phyloP scores from a whole-genome alignment of 2,113 vertebrate species.

The Chauna torquata region DNA sequence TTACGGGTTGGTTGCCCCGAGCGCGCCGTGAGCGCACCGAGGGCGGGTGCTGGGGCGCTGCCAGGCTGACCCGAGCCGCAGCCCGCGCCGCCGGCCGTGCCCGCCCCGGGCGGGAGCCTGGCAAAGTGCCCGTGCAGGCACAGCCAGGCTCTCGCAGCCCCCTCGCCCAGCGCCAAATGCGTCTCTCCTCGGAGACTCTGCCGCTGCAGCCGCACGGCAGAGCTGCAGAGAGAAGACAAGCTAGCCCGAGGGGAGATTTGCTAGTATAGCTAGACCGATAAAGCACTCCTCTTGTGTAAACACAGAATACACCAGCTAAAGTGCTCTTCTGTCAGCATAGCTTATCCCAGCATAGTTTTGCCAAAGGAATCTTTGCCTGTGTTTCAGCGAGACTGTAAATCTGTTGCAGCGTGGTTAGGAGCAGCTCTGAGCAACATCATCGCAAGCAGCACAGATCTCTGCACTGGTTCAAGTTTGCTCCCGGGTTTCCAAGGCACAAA shows the following conservation, averaged over 20 bases:
- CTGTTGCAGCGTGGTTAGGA: not conserved
- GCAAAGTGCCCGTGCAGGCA: rapidly evolving
- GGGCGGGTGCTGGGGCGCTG: not conserved
- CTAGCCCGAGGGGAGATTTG: slow-evolving; percentile 25
- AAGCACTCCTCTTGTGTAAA: slow-evolving; percentile 35
- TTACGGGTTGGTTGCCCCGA: not conserved
- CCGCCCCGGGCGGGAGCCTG: not conserved
- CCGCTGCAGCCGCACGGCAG: not conserved
- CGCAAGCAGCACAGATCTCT: not conserved
- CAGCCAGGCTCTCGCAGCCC: not conserved
- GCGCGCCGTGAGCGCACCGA: not conserved
- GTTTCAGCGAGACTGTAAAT: not conserved
- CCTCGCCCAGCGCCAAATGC: rapidly evolving
- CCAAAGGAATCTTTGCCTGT: not conserved
- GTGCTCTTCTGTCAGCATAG: slow-evolving; percentile 53
- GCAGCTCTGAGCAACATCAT: not conserved
- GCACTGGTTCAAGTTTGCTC: not conserved
- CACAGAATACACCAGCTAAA: slow-evolving; percentile 1
- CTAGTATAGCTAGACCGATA: not conserved
- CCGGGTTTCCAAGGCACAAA: not conserved
- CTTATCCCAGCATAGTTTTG: slow-evolving; percentile 22
- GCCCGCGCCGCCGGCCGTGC: not conserved
- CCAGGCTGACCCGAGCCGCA: not conserved
- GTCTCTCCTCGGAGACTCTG: not conserved
- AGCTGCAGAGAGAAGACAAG: not conserved